These are phyloP conservation scores for Dicyrtomina minuta DNA, from an alignment of 2,888 invertebrate species.

Conservation along the genomic window DNA sequence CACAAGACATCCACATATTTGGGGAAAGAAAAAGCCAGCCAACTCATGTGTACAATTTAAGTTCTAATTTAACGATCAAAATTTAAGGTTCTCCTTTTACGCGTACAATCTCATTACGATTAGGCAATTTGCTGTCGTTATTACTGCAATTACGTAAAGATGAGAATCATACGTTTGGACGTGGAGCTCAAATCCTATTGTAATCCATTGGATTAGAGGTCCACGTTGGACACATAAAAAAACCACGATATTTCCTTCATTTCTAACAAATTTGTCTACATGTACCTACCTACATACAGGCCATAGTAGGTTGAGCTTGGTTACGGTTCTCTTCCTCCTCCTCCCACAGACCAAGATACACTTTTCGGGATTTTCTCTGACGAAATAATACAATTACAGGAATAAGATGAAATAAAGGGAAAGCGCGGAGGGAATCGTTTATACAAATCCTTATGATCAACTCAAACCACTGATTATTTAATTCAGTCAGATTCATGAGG, in stretches of 20 bases:
- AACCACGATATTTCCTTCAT: not conserved
- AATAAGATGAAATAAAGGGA: not conserved
- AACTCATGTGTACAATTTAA: conserved; percentile 8
- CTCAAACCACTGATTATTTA: conserved; percentile 19
- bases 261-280: not conserved
- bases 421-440: conserved; percentile 3
- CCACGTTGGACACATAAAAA: not conserved
- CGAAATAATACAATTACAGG: not conserved
- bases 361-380: no score
- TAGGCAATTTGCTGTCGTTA: conserved; percentile 31
- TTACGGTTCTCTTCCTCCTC: no score
- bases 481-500: not conserved
- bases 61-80: conserved; percentile 33
- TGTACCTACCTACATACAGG: not conserved
- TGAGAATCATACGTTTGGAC: conserved; percentile 24
- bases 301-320: no score
- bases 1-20: no score
- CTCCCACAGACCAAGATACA: no score
- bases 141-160: conserved; percentile 31
- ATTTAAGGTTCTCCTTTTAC: conserved; percentile 31
- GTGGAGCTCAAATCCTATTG: not conserved
- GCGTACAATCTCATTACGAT: conserved; percentile 30
- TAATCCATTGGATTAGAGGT: not conserved
- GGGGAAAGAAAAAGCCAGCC: not conserved
- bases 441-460: conserved; percentile 16